Conservation (phyloP, 1,140 invertebrate species). For the Brachionus asplanchnoidis region DNA sequence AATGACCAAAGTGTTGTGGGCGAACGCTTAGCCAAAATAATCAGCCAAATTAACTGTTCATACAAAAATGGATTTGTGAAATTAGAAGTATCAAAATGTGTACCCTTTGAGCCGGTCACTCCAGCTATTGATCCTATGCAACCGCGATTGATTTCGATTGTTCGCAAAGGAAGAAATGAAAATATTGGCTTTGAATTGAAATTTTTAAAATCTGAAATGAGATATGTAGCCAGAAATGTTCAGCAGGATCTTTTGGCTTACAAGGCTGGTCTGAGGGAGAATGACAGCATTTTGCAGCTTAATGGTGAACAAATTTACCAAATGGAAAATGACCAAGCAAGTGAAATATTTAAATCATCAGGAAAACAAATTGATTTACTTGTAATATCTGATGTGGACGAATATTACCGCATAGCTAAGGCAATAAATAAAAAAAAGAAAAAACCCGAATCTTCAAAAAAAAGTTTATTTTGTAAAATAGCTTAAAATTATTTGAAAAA, state of each 20-base stretch:
- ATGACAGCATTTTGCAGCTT: background rate
- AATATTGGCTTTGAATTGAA: conserved; percentile 30
- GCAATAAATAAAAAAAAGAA: background rate
- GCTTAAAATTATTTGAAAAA: background rate
- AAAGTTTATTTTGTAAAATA: background rate
- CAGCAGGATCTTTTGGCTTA: background rate
- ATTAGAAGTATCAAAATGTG: background rate
- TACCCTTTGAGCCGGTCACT: background rate
- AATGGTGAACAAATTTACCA: background rate
- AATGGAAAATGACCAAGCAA: background rate
- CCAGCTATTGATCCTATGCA: background rate
- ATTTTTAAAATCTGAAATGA: background rate
- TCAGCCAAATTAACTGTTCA: background rate
- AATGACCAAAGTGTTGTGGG: conserved; percentile 15
- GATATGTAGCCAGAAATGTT: conserved; percentile 13
- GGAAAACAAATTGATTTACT: background rate
- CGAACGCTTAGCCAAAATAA: background rate
- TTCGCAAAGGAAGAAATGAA: background rate
- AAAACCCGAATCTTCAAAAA: background rate
- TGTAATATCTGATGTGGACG: background rate
- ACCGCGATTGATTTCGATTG: background rate
- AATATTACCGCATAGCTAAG: background rate
- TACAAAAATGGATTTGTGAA: background rate
- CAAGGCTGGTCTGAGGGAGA: background rate
- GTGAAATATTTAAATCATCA: background rate